Base-by-base conservation (phyloP, 2,113 vertebrate genomes). In the Albula glossodonta region DNA sequence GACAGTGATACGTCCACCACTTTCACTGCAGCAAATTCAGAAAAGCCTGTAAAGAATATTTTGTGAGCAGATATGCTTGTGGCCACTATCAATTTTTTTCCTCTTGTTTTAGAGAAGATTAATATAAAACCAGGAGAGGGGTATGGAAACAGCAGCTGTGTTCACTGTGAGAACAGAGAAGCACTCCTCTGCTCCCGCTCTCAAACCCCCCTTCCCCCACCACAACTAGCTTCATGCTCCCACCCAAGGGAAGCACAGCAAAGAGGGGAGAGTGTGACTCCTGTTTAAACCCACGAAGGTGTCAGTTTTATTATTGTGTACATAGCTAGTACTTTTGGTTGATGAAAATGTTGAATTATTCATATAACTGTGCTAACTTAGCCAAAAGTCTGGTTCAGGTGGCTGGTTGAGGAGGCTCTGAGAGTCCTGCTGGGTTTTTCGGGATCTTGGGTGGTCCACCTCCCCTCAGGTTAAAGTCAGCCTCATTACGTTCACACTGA, bases 401-500 rank as follows among this genome's bases (percentile, higher is more conserved):
- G 41, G 19, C 22, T 48, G 11, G 78, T 25, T 80, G 41, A 80
- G 50, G 41, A 51, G 48, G 74, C n/a, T 5, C 4, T 4, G 31
- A 22, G 52, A 13, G 70, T 19, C 17, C 56, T 60, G 56, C 56
- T 15, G 56, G 53, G 7, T 56, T 56, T 56, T 31, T 41, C 53
- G 13, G 2, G 82, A 74, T 50, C 6, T 22, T 85, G 77, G 84
- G 84, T 85, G 84, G 84, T 78, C 84, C 2, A 4, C 51, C 77
- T 8, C 84, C 31, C n/a, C 84, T n/a, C 51, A 17, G 22, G 80
- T 52, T 52, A 81, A 81, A 85, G 89, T 74, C 86, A 60, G 78
- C 87, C 82, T 86, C 86, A 89, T 87, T 82, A 83, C 86, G 86
- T 88, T 89, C 89, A 92, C 89, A 86, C 66, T 90, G 89, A 92